phyloP scores from a whole-genome alignment of 2,888 invertebrate genomes.

The Allophyes oxyacanthae region DNA sequence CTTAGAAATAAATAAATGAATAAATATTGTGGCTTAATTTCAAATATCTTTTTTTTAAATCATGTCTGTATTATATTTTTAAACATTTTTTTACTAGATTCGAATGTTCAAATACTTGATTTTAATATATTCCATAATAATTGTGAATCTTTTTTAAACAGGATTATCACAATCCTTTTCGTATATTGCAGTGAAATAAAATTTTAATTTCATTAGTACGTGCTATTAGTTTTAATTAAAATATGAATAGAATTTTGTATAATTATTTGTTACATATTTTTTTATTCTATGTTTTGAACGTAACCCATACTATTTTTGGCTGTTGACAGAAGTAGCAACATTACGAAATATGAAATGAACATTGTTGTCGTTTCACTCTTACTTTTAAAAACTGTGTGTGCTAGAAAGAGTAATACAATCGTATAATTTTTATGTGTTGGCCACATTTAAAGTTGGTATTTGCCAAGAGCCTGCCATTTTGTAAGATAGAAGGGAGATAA shows the following conservation, averaged over 20 bases:
- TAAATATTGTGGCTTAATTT: no score
- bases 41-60: no score
- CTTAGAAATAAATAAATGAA: no score
- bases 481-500: conserved; percentile 89
- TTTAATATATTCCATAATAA: background rate
- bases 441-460: conserved; percentile 81
- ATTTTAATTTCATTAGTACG: no score
- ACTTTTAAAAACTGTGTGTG: conserved; percentile 29
- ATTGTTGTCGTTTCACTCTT: conserved; percentile 60
- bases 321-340: conserved; percentile 74
- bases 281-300: conserved; percentile 24
- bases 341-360: conserved; percentile 59
- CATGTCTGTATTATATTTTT: background rate
- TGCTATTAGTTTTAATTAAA: no score
- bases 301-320: conserved; percentile 66
- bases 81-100: no score
- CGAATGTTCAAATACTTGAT: background rate
- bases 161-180: no score
- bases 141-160: no score
- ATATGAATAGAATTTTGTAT: no score
- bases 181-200: no score
- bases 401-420: conserved; percentile 63
- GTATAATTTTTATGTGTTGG: conserved; percentile 74
- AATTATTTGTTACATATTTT: no score
- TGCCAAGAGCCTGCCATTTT: conserved; percentile 89